Base-by-base conservation (phyloP, 1,140 invertebrate genomes). In the Lordiphosa mommai region DNA sequence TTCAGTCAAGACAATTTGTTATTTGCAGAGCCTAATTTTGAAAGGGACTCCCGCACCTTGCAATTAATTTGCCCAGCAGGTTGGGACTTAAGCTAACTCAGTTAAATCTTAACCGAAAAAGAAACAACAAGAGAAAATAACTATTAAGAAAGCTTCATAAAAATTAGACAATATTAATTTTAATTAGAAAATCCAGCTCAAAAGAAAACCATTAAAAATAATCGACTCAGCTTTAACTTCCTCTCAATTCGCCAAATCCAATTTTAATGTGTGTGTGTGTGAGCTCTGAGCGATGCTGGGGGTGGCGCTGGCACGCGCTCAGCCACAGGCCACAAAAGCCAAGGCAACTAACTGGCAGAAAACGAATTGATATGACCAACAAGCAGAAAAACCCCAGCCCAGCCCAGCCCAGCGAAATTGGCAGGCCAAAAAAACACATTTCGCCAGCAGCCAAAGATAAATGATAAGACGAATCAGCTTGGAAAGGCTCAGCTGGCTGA, bases 81-180 rank as follows among this genome's bases (percentile, higher is more conserved):
- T 38, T 12, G 36, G 36, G 13, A 5, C 4, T 49, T 7, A 2
- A 8, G 13, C 9, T 49, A 29, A 44, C 17, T 44, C 13, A 37
- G 7, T 23, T n/a, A 17, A 32, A 29, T 38, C 13, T 4, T 2
- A 12, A 2, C 4, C 34, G 34, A 38, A 38, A 16, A 36, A 13
- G 20, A 20, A 6, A 20, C 8, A 5, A 29, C 7, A 7, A 12
- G 49, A 38, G 33, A 40, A 23, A 43, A 10, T 32, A 40, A 48
- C 60, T 49, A 76, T 76, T 38, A 50, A 47, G 51, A 55, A 33
- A 67, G 73, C 50, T 20, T 20, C 20, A 43, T 66, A 82, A 37
- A 71, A 84, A 84, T 71, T 77, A 82, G 69, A 56, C 47, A 61
- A 72, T 68, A 84, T 84, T 84, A 76, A 82, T 82, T 85, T 82